Percentiles rank a stretch among this genome's conserved stretches.
phyloP scores from a whole-genome alignment of 2,888 invertebrate species.

The Eupithecia subfuscata region DNA sequence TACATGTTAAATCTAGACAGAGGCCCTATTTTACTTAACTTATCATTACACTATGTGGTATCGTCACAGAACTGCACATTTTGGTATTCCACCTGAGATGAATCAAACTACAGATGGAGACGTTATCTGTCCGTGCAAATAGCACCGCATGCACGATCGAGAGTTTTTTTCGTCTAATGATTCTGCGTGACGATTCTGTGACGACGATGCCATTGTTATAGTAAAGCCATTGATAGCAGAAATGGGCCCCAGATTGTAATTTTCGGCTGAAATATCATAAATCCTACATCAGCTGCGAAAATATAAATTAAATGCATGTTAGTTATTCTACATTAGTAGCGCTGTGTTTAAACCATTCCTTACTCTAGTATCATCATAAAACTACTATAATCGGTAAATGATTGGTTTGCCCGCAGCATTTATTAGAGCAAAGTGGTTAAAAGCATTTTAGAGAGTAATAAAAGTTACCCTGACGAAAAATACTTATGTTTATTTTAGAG shows the following conservation, averaged over 20 bases:
- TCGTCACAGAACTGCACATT: neutral
- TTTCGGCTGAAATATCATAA: neutral
- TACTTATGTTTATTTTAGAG: constrained; percentile 5
- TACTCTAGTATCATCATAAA: neutral
- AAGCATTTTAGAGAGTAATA: neutral
- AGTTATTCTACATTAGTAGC: neutral
- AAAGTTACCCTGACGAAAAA: neutral
- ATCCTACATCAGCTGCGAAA: neutral
- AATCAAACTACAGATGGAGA: neutral
- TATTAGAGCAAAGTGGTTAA: neutral
- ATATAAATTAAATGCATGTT: neutral
- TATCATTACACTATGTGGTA: neutral
- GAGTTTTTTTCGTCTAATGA: neutral
- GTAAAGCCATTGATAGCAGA: neutral
- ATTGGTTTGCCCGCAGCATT: neutral
- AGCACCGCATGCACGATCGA: neutral
- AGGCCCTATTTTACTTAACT: neutral
- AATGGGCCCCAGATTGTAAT: neutral
- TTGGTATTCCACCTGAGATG: neutral
- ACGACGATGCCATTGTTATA: neutral
- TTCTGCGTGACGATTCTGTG: neutral
- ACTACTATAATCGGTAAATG: neutral
- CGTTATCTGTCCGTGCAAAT: neutral
- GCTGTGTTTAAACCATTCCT: neutral
- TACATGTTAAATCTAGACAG: neutral